Evolutionary conservation across 2,113 vertebrate species (phyloP), one percentile per base, ranked within the genome.

Genomic region (Callipepla californica): DNA sequence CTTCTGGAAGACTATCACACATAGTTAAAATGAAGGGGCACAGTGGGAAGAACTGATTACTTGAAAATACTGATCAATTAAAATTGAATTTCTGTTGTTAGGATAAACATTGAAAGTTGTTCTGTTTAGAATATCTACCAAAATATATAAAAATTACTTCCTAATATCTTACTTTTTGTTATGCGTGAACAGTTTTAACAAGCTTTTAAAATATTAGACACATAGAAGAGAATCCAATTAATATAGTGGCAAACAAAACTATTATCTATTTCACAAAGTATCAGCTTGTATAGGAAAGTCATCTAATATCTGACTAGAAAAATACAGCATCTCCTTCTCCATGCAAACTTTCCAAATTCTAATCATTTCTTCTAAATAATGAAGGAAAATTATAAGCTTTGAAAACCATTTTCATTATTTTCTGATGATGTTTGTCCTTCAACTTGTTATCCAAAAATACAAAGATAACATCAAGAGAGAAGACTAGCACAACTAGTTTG

Each of bases 21-120:
- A 45, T 26, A n/a, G 17, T 12, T 75, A 72, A 85, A 51, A 5
- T 4, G 6, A 53, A 6, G 30, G 9, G 8, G 25, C 25, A 8
- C 6, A 69, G n/a, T n/a, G 6, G 18, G 13, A 22, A 34, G 13
- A 5, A 47, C 6, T 32, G 30, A 62, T 78, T 58, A 73, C 10
- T 28, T 83, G 23, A 36, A 74, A 61, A 26, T n/a, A 69, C 61
- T 23, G 48, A 58, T 61, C 48, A 82, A 82, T 42, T 58, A 50
- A 87, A 94, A 89, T 18, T 55, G 26, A 34, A 82, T 76, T 87
- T 80, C 19, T 73, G 22, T 45, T 65, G 26, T 50, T 85, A 92
- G 4, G 79, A 79, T 36, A 36, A 36, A 36, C 36, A 36, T 20
- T 73, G 36, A 13, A 61, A 74, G 9, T 15, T 53, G 18, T 72